These are phyloP conservation scores for Nyctereutes procyonoides DNA, from an alignment of 2,113 vertebrate genomes.

Conservation along the genomic window DNA sequence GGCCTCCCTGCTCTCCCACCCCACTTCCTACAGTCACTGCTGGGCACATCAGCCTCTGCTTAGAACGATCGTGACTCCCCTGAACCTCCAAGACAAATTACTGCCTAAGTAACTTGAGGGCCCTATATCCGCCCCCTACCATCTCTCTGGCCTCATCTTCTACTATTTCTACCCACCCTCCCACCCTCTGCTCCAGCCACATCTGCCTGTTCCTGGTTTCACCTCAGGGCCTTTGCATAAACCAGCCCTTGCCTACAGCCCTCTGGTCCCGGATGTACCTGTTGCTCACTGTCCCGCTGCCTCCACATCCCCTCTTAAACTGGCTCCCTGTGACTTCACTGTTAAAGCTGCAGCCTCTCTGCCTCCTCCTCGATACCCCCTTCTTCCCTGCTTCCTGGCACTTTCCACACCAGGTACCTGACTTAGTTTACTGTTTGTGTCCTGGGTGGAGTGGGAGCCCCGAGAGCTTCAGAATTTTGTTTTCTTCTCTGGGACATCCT, in stretches of 20 bases:
- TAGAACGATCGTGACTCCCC: rapidly evolving
- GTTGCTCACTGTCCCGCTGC: background rate
- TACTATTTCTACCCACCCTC: background rate
- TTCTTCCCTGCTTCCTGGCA: background rate
- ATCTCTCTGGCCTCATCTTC: background rate
- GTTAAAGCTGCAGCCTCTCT: background rate
- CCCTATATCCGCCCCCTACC: rapidly evolving
- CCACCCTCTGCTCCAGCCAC: background rate
- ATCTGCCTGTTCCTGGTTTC: background rate
- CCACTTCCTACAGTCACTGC: rapidly evolving
- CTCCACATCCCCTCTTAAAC: background rate
- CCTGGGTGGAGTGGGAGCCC: too few species aligned
- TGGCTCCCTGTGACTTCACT: rapidly evolving
- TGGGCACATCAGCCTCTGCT: background rate
- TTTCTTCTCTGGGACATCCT: background rate
- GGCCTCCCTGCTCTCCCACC: too few species aligned
- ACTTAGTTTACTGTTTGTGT: background rate
- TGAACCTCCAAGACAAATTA: too few species aligned
- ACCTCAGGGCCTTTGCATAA: background rate
- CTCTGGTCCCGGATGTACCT: rapidly evolving
- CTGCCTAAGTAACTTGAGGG: too few species aligned
- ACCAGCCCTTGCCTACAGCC: background rate
- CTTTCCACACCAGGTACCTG: too few species aligned
- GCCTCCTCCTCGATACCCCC: rapidly evolving
- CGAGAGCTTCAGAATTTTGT: background rate